phyloP scores from a whole-genome alignment of 2,113 vertebrate genomes.

The Mixornis gularis region DNA sequence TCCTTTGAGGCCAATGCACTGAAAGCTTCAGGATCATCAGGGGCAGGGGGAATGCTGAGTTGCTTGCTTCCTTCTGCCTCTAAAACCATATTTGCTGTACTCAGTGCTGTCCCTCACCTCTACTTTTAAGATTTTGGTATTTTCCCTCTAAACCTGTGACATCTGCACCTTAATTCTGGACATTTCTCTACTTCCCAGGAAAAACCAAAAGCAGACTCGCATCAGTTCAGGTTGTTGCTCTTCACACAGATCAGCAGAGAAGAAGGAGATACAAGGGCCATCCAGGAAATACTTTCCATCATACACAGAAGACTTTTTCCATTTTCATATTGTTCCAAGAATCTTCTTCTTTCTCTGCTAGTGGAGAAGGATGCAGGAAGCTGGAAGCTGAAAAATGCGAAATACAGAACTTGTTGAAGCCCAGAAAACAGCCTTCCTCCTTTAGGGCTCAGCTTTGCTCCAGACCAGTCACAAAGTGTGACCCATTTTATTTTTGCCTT shows the following conservation, averaged over 20 bases:
- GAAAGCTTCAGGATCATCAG: not conserved
- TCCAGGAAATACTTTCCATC: not conserved
- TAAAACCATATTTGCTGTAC: not conserved
- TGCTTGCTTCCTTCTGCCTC: not conserved
- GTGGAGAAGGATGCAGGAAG: not conserved
- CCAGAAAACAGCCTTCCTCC: not conserved
- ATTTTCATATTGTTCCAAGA: not conserved
- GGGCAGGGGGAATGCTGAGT: not conserved
- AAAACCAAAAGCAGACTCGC: not conserved
- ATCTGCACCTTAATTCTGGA: not conserved
- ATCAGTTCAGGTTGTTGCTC: not conserved
- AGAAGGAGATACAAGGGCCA: not conserved
- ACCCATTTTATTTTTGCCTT: not conserved
- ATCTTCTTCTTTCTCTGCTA: not conserved
- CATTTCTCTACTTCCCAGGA: not conserved
- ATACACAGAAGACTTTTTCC: not conserved
- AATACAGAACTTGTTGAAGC: not conserved
- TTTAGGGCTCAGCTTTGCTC: not conserved
- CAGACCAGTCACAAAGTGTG: not conserved
- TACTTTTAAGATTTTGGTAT: not conserved
- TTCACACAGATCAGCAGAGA: not conserved
- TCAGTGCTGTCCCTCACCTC: fast-evolving
- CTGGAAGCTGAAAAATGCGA: not conserved
- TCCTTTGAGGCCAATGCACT: not conserved
- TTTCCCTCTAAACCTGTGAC: not conserved